Evolutionary conservation across 2,888 invertebrate species (phyloP), one percentile per base, ranked within the genome.

Genomic region (Fragum fragum): DNA sequence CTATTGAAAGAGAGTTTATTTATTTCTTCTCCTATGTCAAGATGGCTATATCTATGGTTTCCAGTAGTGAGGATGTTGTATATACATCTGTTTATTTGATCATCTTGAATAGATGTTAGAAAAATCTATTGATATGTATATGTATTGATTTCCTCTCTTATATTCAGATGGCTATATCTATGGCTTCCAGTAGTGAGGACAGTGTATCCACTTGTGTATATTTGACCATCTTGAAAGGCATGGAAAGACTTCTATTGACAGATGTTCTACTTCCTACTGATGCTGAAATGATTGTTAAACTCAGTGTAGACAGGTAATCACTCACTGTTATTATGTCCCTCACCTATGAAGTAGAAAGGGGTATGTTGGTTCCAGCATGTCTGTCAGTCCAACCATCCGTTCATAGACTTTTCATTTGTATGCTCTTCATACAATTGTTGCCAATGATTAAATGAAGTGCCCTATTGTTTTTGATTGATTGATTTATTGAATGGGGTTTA

Each of bases 201-300:
- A 90, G 90, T 73, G 90, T 92, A 1, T 92, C 94, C 5, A 90
- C 92, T 0, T 83, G 91, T 6, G 90, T 93, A 23, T 94, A 93
- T 84, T 85, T 93, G 63, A 88, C 91, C 18, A 92, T 95, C 21
- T 83, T 95, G 86, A 92, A 96, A 96, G 97, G 97, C 52, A 94
- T 97, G 81, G 97, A 97, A 94, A 95, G 97, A 88, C 95, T 97
- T 76, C 95, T 97, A 72, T 90, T 95, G 36, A 92, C 94, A 0
- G 94, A 94, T 79, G 92, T 91, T 5, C 83, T 93, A 29, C 88
- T 90, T 1, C 79, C 86, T 42, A 85, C 88, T 42, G 93, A 93
- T 81, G 89, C 90, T 14, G 93, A 93, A 68, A 82, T 90, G 36
- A 91, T 94, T 42, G 90, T 93, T 72, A 94, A 94, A 85, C 90